A percentile compares a stretch with the other conserved stretches of the same genome.
phyloP scores from a whole-genome alignment of 2,797 vertebrate genomes.

The Calcarius lapponicus region DNA sequence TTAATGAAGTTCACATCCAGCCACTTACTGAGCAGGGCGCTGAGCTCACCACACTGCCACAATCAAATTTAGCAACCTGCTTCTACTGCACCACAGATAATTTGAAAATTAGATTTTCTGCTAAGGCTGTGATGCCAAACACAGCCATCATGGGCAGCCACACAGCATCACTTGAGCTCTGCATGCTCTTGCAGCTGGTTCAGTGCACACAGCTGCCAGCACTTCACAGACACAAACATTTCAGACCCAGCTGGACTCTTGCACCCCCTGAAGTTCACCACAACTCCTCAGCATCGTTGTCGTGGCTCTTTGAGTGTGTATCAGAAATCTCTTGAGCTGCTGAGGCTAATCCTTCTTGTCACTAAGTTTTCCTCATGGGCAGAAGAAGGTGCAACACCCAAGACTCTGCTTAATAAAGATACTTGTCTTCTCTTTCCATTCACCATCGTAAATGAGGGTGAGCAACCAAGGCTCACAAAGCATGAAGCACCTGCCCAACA shows the following conservation, averaged over 20 bases:
- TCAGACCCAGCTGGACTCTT: background rate
- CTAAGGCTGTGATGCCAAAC: background rate
- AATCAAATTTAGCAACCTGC: background rate
- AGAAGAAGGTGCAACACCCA: slow-evolving; percentile 37
- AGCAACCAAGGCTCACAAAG: background rate
- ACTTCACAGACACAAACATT: background rate
- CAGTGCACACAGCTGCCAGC: background rate
- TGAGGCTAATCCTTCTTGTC: background rate
- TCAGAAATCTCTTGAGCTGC: slow-evolving; percentile 30
- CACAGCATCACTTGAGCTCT: background rate
- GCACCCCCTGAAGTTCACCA: slow-evolving; percentile 24
- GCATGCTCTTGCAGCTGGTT: background rate
- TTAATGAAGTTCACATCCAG: background rate
- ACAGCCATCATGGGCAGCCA: background rate
- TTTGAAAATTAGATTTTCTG: background rate
- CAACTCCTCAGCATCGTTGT: background rate
- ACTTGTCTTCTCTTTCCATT: background rate
- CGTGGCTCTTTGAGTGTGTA: background rate
- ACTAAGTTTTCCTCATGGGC: background rate
- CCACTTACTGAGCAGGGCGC: background rate
- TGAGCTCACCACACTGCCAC: fast-evolving
- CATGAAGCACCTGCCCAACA: background rate
- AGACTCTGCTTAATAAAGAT: background rate
- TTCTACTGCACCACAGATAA: background rate
- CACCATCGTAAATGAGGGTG: fast-evolving